phyloP scores from a whole-genome alignment of 1,140 invertebrate genomes.

The Brachionus asplanchnoidis region DNA sequence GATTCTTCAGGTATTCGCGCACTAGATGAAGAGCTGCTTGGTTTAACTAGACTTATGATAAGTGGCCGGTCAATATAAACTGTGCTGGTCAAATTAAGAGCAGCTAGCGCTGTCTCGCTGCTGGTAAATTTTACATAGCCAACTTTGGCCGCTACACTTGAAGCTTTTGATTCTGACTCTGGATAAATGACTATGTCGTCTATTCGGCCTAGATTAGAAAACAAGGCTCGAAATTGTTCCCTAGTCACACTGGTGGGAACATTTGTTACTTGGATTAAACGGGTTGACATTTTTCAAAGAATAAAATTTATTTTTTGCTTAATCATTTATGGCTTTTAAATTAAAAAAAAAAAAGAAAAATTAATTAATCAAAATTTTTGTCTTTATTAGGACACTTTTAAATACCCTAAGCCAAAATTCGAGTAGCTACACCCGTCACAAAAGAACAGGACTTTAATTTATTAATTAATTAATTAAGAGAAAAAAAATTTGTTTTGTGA shows the following conservation, averaged over 20 bases:
- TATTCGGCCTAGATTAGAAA: conserved; percentile 33
- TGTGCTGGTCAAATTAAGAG: conserved; percentile 34
- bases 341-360: background rate
- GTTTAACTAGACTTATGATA: background rate
- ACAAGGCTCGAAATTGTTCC: conserved; percentile 39
- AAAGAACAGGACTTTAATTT: background rate
- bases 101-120: conserved; percentile 13
- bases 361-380: background rate
- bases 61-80: conserved; percentile 36
- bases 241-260: background rate
- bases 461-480: background rate
- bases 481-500: background rate
- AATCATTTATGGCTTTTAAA: background rate
- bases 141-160: conserved; percentile 13
- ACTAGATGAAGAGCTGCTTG: background rate
- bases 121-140: conserved; percentile 40
- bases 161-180: conserved; percentile 8
- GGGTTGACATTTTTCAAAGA: background rate
- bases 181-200: conserved; percentile 38
- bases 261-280: conserved; percentile 41
- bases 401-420: background rate
- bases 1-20: conserved; percentile 40
- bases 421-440: conserved; percentile 13
- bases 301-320: background rate
- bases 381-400: background rate